Base-by-base conservation (phyloP, 2,113 vertebrate genomes). In the Equus przewalskii region DNA sequence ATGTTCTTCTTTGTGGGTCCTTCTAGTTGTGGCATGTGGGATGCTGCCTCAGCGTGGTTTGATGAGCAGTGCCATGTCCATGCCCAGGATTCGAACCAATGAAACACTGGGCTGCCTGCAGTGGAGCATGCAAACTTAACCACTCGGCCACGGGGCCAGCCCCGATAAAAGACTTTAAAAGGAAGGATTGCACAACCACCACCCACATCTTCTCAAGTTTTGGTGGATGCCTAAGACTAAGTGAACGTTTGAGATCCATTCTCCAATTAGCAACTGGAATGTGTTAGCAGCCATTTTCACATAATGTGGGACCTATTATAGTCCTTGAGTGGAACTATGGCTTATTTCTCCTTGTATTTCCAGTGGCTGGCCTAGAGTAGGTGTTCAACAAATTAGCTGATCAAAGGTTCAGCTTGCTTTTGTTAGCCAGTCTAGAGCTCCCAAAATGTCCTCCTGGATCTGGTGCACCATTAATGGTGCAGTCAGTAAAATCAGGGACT, bases 371-470 rank as follows among this genome's bases (percentile, higher is more conserved):
- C 28, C 30, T 73, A 67, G 14, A 65, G 49, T 49, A 28, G 36
- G 18, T 60, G 19, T 69, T 79, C 28, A 16, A 2, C 44, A 73
- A 82, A 22, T 41, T 36, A 80, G 72, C 21, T 67, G 36, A 87
- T 67, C 28, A 72, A 81, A 69, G 73, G 26, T 44, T 92, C 28
- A 62, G 12, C 73, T 89, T 94, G 62, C 18, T 93, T 87, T 94
- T 93, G 51, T 58, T 19, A 75, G 44, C 21, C 76, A 33, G 5
- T 67, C 26, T 60, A 58, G 58, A 49, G 70, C 0, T 24, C 72
- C 41, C 7, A 22, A 69, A 84, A 83, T 36, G 44, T 46, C 51
- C 11, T 84, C 36, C 64, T 88, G 82, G 15, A n/a, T 93, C 4
- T 91, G 82, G 18, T 54, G 19, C 16, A 28, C 62, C 13, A 2